Conservation (phyloP, 2,888 invertebrate species). For the Timema cristinae region DNA sequence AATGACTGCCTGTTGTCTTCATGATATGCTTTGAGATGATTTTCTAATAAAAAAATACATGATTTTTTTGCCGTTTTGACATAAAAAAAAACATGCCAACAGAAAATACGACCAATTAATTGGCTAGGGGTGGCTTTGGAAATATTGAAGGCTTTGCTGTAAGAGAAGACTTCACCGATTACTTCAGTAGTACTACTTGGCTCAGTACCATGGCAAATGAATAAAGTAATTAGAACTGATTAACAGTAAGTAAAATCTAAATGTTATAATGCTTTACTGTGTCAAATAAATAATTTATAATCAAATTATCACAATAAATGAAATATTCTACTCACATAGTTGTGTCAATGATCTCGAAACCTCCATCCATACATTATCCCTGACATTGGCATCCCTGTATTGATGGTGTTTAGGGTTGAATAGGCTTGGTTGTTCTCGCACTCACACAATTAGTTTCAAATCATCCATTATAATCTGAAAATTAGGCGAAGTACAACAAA, state of each 20-base stretch:
- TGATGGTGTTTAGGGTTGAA: background rate
- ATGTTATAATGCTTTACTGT: background rate
- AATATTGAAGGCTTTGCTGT: constrained; percentile 12
- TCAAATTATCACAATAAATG: background rate
- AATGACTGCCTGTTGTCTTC: too few species aligned
- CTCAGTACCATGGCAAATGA: constrained; percentile 5
- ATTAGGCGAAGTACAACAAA: too few species aligned
- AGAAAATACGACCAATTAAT: background rate
- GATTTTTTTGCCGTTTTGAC: background rate
- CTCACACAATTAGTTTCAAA: background rate
- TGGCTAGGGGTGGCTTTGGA: constrained; percentile 3
- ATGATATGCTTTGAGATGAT: too few species aligned
- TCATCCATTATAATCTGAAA: background rate
- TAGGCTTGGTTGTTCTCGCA: background rate
- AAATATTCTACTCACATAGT: background rate
- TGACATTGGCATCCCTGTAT: background rate
- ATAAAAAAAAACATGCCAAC: background rate
- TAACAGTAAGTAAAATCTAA: background rate
- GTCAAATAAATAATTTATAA: background rate
- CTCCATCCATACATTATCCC: background rate
- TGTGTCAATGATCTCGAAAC: background rate
- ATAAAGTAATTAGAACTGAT: background rate
- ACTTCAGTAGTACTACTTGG: background rate
- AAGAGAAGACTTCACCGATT: constrained; percentile 3
- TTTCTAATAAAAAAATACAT: too few species aligned